phyloP scores from a whole-genome alignment of 2,888 invertebrate species.

The Buathra laborator region DNA sequence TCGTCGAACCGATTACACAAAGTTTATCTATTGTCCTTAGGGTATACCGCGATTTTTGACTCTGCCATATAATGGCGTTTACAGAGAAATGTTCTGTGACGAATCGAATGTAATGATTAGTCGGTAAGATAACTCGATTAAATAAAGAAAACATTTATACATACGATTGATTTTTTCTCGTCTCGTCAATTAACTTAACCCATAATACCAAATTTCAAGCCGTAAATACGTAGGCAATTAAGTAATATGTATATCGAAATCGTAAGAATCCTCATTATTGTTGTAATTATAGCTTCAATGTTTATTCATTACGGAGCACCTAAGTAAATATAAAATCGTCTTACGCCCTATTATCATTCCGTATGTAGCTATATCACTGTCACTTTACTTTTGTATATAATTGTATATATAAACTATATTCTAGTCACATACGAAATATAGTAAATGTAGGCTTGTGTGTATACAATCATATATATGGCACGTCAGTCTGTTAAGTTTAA shows the following conservation, averaged over 20 bases:
- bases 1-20: conserved; percentile 58
- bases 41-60: conserved; percentile 65
- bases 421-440: conserved; percentile 82
- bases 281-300: conserved; percentile 70
- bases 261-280: background rate
- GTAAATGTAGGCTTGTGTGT: conserved; percentile 80
- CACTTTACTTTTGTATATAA: conserved; percentile 71
- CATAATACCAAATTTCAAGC: background rate
- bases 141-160: conserved; percentile 78
- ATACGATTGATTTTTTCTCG: conserved; percentile 66
- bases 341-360: conserved; percentile 79
- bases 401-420: conserved; percentile 80
- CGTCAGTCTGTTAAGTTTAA: conserved; percentile 84
- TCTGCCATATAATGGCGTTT: conserved; percentile 74
- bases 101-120: conserved; percentile 76
- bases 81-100: conserved; percentile 74
- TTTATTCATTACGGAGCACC: conserved; percentile 82
- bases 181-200: background rate
- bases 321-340: conserved; percentile 82
- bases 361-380: conserved; percentile 82
- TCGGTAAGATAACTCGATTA: conserved; percentile 73
- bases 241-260: conserved; percentile 11
- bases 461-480: conserved; percentile 82
- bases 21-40: conserved; percentile 60
- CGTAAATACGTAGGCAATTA: background rate